These are phyloP conservation scores for Holothuria leucospilota DNA, from an alignment of 53 echinoderm and acorn worm genomes.

Conservation along the genomic window DNA sequence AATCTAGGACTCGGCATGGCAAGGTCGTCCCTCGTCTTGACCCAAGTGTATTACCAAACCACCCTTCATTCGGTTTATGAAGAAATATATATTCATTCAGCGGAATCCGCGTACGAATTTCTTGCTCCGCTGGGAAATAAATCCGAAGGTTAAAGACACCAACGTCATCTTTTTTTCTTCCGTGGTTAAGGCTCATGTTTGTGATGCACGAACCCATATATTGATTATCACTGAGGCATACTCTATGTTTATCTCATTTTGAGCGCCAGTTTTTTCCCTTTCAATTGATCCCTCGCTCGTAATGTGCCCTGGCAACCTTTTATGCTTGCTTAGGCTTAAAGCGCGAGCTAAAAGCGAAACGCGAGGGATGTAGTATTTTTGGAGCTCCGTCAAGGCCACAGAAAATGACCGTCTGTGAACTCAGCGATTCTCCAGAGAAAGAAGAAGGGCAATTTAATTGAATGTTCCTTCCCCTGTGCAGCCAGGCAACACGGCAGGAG, in stretches of 20 bases:
- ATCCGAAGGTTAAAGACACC: slow-evolving; percentile 45
- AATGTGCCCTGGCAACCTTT: slow-evolving; percentile 50
- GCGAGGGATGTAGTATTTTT: slow-evolving; percentile 41
- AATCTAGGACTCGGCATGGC: slow-evolving; percentile 41
- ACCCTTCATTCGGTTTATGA: slow-evolving; percentile 40
- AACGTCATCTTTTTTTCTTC: slow-evolving; percentile 37
- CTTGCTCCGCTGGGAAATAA: slow-evolving; percentile 47
- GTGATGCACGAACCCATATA: slow-evolving; percentile 43
- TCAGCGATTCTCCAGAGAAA: slow-evolving; percentile 28
- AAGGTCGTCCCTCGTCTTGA: slow-evolving; percentile 35
- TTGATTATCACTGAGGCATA: slow-evolving; percentile 49
- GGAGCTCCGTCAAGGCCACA: slow-evolving; percentile 38
- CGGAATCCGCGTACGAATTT: slow-evolving; percentile 42
- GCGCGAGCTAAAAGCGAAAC: slow-evolving; percentile 48
- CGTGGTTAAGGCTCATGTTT: slow-evolving; percentile 41
- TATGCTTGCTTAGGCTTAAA: slow-evolving; percentile 47
- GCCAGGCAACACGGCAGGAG: slow-evolving; percentile 39
- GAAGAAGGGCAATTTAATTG: slow-evolving; percentile 44
- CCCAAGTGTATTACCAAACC: slow-evolving; percentile 41
- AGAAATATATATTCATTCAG: slow-evolving; percentile 45
- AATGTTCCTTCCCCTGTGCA: slow-evolving; percentile 29
- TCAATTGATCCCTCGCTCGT: slow-evolving; percentile 50
- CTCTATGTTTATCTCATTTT: slow-evolving; percentile 47
- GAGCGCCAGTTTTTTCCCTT: slow-evolving; percentile 33
- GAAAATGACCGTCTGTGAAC: slow-evolving; percentile 44